Base-by-base conservation (phyloP, 2,888 invertebrate genomes). In the Strigamia crassipes region DNA sequence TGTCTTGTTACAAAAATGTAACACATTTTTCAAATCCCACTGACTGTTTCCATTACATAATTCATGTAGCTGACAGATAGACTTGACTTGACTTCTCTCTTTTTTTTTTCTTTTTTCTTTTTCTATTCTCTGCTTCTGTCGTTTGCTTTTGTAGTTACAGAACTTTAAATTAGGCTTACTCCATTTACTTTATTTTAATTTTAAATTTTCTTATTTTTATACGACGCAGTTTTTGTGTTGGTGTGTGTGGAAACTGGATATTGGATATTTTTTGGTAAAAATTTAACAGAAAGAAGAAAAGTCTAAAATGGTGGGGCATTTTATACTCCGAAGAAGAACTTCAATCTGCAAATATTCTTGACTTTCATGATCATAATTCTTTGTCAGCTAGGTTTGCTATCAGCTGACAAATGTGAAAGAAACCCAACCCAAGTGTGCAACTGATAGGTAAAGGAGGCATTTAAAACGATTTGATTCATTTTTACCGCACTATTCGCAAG, bases 381-480 rank as follows among this genome's bases (percentile, higher is more conserved):
- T 51, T 51, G 51, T 51, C 51, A 51, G 51, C 51, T 18, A 51
- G n/a, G 51, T 51, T 15, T 51, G 51, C 51, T 51, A 51, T 51
- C 51, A 51, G 51, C 51, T 51, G 51, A 51, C 51, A 51, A 51
- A 51, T 51, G 51, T 51, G 51, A 51, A 51, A 51, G 51, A 51
- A 51, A 51, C 51, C 51, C 51, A 51, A 51, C 51, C 51, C 15
- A 51, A 51, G 51, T 51, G 51, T 51, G 51, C n/a, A 51, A 13
- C 51, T 51, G 51, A 51, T 51, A 51, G 51, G 51, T 51, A 51
- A 51, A 51, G 51, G 18, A 51, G 51, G 51, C 51, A 51, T 51
- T 51, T 15, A 18, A 51, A 51, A 51, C 18, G 51, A 51, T 51
- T 51, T 51, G 51, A 51, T 18, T 51, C 51, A 51, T 51, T 51